These are phyloP conservation scores for Rhincodon typus DNA, from an alignment of 2,797 vertebrate species.

Conservation along the genomic window DNA sequence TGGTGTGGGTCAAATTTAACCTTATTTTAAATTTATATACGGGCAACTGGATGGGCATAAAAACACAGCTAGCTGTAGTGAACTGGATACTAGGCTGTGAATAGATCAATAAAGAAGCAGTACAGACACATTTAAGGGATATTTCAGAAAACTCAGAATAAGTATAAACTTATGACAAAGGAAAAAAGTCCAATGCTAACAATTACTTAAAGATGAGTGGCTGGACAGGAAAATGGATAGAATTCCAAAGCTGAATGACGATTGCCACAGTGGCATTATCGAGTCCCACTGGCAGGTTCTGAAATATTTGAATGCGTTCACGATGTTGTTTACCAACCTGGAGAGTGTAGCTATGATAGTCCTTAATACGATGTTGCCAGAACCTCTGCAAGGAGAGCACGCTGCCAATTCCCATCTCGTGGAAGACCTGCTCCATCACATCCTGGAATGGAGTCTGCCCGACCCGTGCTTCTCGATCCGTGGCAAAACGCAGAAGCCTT, in stretches of 20 bases:
- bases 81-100: too few relatives aligned
- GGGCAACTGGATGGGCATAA: too few relatives aligned
- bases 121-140: too few relatives aligned
- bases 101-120: too few relatives aligned
- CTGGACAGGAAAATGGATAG: neutral
- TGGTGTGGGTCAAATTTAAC: too few relatives aligned
- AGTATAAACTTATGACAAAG: too few relatives aligned
- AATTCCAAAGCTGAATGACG: neutral
- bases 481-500: slow-evolving; percentile 78
- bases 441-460: slow-evolving; percentile 88
- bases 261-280: neutral
- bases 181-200: too few relatives aligned
- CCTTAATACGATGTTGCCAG: slow-evolving; percentile 96
- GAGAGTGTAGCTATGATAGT: slow-evolving; percentile 94
- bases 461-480: slow-evolving; percentile 82
- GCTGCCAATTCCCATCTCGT: slow-evolving; percentile 89
- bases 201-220: too few relatives aligned
- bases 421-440: slow-evolving; percentile 93
- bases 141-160: too few relatives aligned
- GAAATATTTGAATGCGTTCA: neutral
- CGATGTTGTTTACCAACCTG: slow-evolving; percentile 65
- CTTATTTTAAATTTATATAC: too few relatives aligned
- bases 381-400: slow-evolving; percentile 90
- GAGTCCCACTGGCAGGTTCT: neutral
- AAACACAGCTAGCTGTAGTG: too few relatives aligned